Evolutionary conservation across 2,888 invertebrate genomes (phyloP), one percentile per base, ranked within the genome.

Genomic region (Dione vanillae): DNA sequence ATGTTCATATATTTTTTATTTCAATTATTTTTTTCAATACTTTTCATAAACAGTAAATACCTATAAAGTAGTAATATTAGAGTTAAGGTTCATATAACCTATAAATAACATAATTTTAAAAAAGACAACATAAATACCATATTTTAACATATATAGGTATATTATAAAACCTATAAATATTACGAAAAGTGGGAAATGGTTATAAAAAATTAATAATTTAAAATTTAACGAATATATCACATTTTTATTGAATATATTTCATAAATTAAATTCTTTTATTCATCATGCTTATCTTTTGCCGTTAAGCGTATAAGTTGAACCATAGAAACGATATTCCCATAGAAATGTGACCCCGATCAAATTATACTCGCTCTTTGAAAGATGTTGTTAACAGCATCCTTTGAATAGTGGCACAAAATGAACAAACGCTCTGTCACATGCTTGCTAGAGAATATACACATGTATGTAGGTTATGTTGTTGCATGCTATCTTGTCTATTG

Each of bases 381-480:
- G 85, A 86, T 85, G 90, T 91, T 93, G 93, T 93, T 93, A 93
- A 93, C 93, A 92, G 91, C 91, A 89, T 91, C 91, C 89, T 82
- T 88, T 92, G 85, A 91, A 92, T 89, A 79, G 88, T 80, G 87
- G 81, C 88, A 87, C 85, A 87, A 85, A 93, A 89, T 91, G 93
- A 92, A 91, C 93, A 93, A 91, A 86, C 85, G 86, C 86, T 85
- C 88, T 86, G 88, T 86, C 90, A 87, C 86, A 88, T 89, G 88
- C 83, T 83, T 78, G 82, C 86, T 83, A 85, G 83, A 83, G 81
- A 88, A 85, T 88, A 27, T 19, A 89, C 87, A 90, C 89, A 89
- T 49, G 16, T 49, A 49, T 37, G 54, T 54, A 37, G 54, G 54
- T 89, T 87, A 90, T 89, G 89, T 89, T 82, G 87, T 89, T 82